Evolutionary conservation across 2,113 vertebrate genomes (phyloP).

Genomic region (Menidia beryllina): DNA sequence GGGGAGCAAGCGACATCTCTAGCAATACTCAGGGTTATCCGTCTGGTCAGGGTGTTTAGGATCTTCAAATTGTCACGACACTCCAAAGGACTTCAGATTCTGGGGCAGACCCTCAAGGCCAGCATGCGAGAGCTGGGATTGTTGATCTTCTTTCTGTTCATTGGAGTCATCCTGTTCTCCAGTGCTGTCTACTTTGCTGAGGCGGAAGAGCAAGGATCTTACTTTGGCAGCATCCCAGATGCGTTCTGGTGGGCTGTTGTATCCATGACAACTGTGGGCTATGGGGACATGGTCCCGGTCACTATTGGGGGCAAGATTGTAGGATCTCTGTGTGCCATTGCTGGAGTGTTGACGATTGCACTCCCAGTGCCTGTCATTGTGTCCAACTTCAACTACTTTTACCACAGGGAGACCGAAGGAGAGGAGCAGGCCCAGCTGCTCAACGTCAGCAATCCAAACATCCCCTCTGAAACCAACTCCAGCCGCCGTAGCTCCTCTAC

Average conservation of each 20-base stretch:
- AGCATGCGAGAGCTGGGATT: conserved; percentile 98
- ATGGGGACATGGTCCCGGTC: conserved; percentile 99
- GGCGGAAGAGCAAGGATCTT: conserved; percentile 92
- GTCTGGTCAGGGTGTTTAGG: conserved; percentile 98
- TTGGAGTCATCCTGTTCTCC: conserved; percentile 98
- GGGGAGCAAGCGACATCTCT: conserved; percentile 98
- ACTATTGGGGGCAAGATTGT: conserved; percentile 99
- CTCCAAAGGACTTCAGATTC: conserved; percentile 98
- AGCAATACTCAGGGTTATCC: conserved; percentile 99
- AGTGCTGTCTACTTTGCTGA: conserved; percentile 99
- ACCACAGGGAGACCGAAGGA: conserved; percentile 99
- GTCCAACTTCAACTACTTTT: conserved; percentile 99
- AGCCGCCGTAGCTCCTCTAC: conserved; percentile 95
- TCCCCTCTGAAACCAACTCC: conserved; percentile 95
- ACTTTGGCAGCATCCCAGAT: conserved; percentile 97
- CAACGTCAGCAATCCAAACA: conserved; percentile 96
- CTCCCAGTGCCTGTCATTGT: conserved; percentile 99
- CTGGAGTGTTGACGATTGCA: conserved; percentile 98
- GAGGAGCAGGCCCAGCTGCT: conserved; percentile 99
- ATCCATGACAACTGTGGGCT: conserved; percentile 99
- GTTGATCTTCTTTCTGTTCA: conserved; percentile 99
- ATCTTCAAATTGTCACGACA: conserved; percentile 99
- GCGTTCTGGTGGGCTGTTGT: conserved; percentile 99
- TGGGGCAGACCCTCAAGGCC: conserved; percentile 98
- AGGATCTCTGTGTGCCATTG: conserved; percentile 98